Evolutionary conservation across 2,113 vertebrate species (phyloP), one percentile per base, ranked within the genome.

Genomic region (Amblyornis subalaris): DNA sequence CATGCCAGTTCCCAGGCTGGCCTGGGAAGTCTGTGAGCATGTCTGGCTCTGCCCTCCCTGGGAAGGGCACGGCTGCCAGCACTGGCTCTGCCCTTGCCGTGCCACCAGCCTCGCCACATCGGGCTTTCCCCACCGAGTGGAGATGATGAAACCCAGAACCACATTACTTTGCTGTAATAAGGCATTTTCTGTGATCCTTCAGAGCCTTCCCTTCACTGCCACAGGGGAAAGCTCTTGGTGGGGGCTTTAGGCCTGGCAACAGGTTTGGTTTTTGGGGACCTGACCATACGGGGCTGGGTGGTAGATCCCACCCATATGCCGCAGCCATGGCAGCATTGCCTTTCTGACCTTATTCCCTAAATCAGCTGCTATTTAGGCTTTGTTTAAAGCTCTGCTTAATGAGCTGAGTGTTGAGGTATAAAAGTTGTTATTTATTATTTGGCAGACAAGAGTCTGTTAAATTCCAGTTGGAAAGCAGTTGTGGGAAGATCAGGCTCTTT

Each of bases 201-300:
- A 2, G 36, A 14, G 22, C 42, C 51, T 79, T 55, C 19, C 3
- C 36, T 35, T 35, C 48, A 15, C 24, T 17, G 8, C n/a, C 3
- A 40, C 51, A 28, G 33, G 2, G 44, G 14, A n/a, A 44, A 48
- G 55, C 58, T 80, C 67, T 23, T 21, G 5, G 60, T 1, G 21
- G 24, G 8, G 42, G 20, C 77, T 24, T 36, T 19, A 5, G 25
- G 64, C 55, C 60, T 61, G 76, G 58, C 21, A 35, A 5, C 1
- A 7, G 31, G 19, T 26, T 57, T 42, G 28, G 54, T 5, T 61
- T 36, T 35, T 5, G 69, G 31, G 66, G 51, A n/a, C 11, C 10
- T 33, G 70, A 35, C n/a, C 8, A 5, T 3, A 38, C 0, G 0
- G 38, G n/a, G 1, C 33, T 18, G 35, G 1, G 12, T n/a, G 40